Percentiles rank a stretch among this genome's conserved stretches.
Conservation (phyloP, 2,888 invertebrate genomes). For the Biston stratarius region DNA sequence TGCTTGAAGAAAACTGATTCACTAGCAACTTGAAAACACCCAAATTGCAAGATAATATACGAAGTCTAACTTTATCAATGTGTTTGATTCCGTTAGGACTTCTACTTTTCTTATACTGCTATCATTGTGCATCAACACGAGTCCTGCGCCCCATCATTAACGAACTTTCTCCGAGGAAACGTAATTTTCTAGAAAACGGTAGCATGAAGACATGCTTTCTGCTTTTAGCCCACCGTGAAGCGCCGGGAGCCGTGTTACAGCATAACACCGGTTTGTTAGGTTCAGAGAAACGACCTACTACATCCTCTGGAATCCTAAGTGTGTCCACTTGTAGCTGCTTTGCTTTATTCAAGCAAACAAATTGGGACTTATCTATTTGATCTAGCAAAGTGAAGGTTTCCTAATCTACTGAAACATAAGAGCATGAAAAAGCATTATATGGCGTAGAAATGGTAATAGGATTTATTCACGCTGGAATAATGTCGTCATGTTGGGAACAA, state of each 20-base stretch:
- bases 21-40: too few species aligned
- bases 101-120: conserved; percentile 9
- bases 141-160: conserved; percentile 79
- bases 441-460: too few species aligned
- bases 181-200: conserved; percentile 86
- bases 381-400: too few species aligned
- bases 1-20: too few species aligned
- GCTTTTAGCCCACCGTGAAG: conserved; percentile 77
- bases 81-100: not conserved
- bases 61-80: not conserved
- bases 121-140: conserved; percentile 53
- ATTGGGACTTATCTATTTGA: too few species aligned
- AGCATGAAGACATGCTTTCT: conserved; percentile 79
- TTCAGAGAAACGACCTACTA: conserved; percentile 69
- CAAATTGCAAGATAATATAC: too few species aligned
- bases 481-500: too few species aligned
- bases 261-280: conserved; percentile 70
- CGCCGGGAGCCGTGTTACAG: conserved; percentile 73
- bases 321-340: conserved; percentile 55
- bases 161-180: conserved; percentile 82
- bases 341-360: not conserved
- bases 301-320: conserved; percentile 54
- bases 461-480: too few species aligned
- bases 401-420: too few species aligned
- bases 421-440: too few species aligned